Evolutionary conservation across 2,113 vertebrate genomes (phyloP), one percentile per base, ranked within the genome.

Genomic region (Ancistrus triradiatus): DNA sequence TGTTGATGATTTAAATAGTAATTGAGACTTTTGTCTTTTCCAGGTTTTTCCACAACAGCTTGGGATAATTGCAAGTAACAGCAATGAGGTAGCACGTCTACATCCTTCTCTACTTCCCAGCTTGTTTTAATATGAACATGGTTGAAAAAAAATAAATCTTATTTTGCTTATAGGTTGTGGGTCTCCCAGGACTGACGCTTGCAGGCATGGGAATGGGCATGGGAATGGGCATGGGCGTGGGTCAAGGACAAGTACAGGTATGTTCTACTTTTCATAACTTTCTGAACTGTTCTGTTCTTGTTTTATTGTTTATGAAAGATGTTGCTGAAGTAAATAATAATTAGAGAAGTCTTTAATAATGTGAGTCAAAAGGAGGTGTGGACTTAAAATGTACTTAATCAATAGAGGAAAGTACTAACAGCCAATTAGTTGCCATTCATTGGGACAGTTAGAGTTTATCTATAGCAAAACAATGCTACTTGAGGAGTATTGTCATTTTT

Each of bases 31-130:
- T 47, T 59, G 7, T 44, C 25, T 1, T 57, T 52, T 59, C 19
- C 64, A 79, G 68, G 19, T 79, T 66, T 58, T 35, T 22, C 70
- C 84, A 67, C 22, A 84, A 18, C 84, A 86, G 70, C 61, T 88
- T 72, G 86, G 86, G 74, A 82, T 89, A 50, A 73, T 88, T 62
- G 81, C 77, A 22, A 89, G 88, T 72, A 86, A 86, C 74, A 89
- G 87, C 65, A 88, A 88, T 69, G 88, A 89, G 85, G 88, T 75
- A 48, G 50, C 27, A n/a, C n/a, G 33, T 11, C 13, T 47, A 5
- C 2, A 35, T 13, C 22, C 6, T 11, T 44, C 9, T 47, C 2
- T 13, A n/a, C 14, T 7, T n/a, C 0, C 28, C 4, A 8, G 49
- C 22, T 3, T 25, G 2, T n/a, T 14, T 19, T 10, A 5, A 28